Evolutionary conservation across 2,113 vertebrate genomes (phyloP), one percentile per base, ranked within the genome.

Genomic region (Melospiza melodia): DNA sequence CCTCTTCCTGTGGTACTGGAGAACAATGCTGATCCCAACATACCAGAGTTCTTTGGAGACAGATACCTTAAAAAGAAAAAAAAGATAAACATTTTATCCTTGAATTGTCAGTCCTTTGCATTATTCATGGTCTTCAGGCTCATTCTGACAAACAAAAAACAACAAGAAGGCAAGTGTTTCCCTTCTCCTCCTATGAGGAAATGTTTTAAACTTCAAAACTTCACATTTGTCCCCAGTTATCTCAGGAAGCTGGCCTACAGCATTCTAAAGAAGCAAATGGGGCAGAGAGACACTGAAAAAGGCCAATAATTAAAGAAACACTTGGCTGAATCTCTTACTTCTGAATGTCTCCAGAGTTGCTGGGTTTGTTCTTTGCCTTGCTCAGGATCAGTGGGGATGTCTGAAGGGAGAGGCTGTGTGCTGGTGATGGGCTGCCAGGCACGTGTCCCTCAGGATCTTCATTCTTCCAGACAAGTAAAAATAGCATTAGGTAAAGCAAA

Each of bases 341-440:
- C 54, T 99, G 98, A 84, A 99, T 99, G 87, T 98, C 97, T 93
- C 98, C 99, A 21, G 48, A 48, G 30, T n/a, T 55, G 24, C 65
- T 89, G 46, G 94, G 84, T 79, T 98, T 99, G 91, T 87, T 98
- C 94, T 97, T 98, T 27, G 92, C 82, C 96, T 96, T 98, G 90
- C 87, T 59, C 27, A 43, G 57, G 78, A 79, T 95, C 73, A 46
- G 35, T 35, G 97, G 95, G 37, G 96, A 81, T 13, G 89, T 51
- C 57, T 94, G 95, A 75, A 59, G 14, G 8, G 81, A 82, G 19
- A 57, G 54, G 79, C 55, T 92, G 93, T 78, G 89, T 94, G 73
- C 91, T 89, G 87, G 54, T 62, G 81, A 78, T 0, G 80, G 91
- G 54, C 92, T 96, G 81, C 66, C 28, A 11, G 72, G 74, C 43